These are phyloP conservation scores for Marisa cornuarietis DNA, from an alignment of 1,140 invertebrate genomes.

Conservation along the genomic window DNA sequence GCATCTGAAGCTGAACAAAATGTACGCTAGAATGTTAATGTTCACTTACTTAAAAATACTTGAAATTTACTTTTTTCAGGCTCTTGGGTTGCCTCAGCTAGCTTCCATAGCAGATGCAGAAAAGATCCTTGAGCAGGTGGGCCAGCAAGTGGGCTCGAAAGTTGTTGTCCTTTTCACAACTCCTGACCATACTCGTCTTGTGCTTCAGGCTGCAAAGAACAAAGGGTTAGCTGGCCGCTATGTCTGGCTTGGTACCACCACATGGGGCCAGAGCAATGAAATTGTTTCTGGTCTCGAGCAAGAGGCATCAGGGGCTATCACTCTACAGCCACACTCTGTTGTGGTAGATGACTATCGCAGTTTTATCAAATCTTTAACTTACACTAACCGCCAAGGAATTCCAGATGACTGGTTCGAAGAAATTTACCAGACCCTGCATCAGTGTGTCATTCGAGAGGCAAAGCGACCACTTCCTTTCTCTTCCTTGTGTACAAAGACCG, in stretches of 20 bases:
- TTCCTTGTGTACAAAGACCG: conserved; percentile 50
- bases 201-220: conserved; percentile 69
- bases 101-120: conserved; percentile 50
- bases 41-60: too few relatives aligned
- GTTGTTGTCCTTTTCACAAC: conserved; percentile 79
- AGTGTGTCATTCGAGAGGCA: conserved; percentile 13
- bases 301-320: conserved; percentile 79
- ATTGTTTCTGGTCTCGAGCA: conserved; percentile 75
- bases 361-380: conserved; percentile 55
- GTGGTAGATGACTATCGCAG: conserved; percentile 67
- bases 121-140: conserved; percentile 70
- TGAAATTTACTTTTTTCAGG: conserved; percentile 25
- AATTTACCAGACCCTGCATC: conserved; percentile 80
- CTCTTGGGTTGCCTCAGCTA: conserved; percentile 39
- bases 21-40: too few relatives aligned
- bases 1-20: too few relatives aligned
- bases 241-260: conserved; percentile 81
- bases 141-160: conserved; percentile 72
- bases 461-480: conserved; percentile 22
- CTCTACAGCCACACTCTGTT: conserved; percentile 73
- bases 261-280: conserved; percentile 72
- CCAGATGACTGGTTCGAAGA: conserved; percentile 79
- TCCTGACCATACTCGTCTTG: conserved; percentile 74
- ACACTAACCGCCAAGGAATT: conserved; percentile 53
- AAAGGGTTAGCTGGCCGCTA: conserved; percentile 67